Percentiles rank a stretch among this genome's conserved stretches.
Conservation (phyloP, 2,888 invertebrate species). For the Sarcophaga carnaria region DNA sequence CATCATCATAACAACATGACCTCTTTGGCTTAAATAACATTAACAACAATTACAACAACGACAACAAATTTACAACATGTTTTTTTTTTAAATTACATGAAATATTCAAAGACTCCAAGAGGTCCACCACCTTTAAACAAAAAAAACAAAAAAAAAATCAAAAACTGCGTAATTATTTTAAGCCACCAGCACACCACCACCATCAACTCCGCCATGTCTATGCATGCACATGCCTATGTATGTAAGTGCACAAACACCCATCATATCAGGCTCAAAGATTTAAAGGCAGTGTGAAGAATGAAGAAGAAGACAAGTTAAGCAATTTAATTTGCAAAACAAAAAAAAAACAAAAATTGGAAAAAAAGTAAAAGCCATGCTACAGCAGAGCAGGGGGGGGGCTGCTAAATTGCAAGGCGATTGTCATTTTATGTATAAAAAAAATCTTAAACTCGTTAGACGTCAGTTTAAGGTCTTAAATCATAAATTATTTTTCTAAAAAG, state of each 20-base stretch:
- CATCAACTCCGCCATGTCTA: not conserved
- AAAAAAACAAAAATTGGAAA: not conserved
- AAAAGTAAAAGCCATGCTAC: not conserved
- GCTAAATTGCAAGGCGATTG: too few species aligned
- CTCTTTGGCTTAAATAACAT: conserved; percentile 60
- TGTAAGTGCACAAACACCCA: too few species aligned
- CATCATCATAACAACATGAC: conserved; percentile 55
- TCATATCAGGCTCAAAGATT: not conserved
- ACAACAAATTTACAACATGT: conserved; percentile 8
- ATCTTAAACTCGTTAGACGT: conserved; percentile 53
- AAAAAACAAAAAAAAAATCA: too few species aligned
- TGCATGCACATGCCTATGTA: too few species aligned
- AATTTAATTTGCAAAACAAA: too few species aligned
- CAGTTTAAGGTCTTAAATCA: conserved; percentile 52
- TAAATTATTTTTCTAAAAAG: conserved; percentile 31
- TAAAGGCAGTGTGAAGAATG: not conserved
- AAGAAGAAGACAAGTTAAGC: not conserved
- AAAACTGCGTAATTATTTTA: conserved; percentile 67
- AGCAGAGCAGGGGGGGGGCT: not conserved
- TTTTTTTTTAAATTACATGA: conserved; percentile 36
- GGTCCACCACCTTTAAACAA: conserved; percentile 65
- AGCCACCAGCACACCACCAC: conserved; percentile 33
- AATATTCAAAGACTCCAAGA: conserved; percentile 62
- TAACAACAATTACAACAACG: conserved; percentile 49
- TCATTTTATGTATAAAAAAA: conserved; percentile 28